Evolutionary conservation across 92 coral and sea anemone genomes (phyloP).

Genomic region (Palythoa grandiflora): DNA sequence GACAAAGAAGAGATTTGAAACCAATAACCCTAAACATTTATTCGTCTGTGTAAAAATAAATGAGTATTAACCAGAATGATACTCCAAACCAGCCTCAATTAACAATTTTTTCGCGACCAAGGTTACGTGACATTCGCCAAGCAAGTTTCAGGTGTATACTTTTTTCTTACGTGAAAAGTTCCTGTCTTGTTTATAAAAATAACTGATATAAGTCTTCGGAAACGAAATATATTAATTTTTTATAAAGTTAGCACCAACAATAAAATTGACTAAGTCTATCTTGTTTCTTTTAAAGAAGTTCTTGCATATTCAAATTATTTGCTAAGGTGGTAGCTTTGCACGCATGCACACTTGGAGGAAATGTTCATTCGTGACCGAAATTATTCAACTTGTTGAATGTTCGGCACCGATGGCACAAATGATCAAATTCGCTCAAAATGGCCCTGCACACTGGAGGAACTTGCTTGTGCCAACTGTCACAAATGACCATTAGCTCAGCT

Average conservation of each 20-base stretch:
- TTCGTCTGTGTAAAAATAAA: background rate
- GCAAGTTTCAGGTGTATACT: background rate
- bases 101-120: background rate
- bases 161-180: background rate
- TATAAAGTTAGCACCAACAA: background rate
- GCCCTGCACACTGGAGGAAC: no score
- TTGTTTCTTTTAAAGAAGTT: background rate
- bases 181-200: background rate
- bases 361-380: no score
- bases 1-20: background rate
- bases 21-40: background rate
- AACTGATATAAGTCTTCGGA: background rate
- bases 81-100: background rate
- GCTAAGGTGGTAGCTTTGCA: no score
- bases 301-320: no score
- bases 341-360: no score
- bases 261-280: background rate
- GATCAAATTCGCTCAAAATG: no score
- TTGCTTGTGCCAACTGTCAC: no score
- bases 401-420: no score
- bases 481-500: no score
- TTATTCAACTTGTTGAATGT: no score
- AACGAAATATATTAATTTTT: background rate
- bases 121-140: slow-evolving; percentile 37
- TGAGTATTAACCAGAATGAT: background rate